Evolutionary conservation across 2,113 vertebrate species (phyloP).

Genomic region (Thunnus thynnus): DNA sequence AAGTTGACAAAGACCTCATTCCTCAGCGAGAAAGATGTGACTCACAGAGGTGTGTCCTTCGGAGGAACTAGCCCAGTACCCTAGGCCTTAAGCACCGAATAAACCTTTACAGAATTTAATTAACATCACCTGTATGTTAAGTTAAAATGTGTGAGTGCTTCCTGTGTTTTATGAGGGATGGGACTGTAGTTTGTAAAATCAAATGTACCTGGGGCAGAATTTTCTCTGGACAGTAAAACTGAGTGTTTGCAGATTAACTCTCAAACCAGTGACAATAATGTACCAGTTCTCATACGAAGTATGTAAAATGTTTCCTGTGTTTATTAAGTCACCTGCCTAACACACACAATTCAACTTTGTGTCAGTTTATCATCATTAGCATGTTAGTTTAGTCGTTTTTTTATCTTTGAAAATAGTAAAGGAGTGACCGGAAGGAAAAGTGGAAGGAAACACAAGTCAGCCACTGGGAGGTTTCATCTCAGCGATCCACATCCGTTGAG

Average conservation of each 20-base stretch:
- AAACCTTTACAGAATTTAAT: conserved; percentile 16
- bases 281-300: neutral
- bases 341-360: too few species aligned
- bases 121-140: neutral
- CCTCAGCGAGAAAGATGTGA: neutral
- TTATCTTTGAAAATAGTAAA: neutral
- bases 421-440: neutral
- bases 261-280: too few species aligned
- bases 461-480: conserved; percentile 41
- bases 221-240: neutral
- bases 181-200: neutral
- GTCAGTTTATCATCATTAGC: neutral
- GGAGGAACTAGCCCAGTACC: conserved; percentile 8
- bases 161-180: neutral
- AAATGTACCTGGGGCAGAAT: neutral
- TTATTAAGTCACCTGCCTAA: too few species aligned
- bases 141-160: neutral
- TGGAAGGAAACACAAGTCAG: neutral
- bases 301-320: too few species aligned
- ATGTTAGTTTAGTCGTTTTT: neutral
- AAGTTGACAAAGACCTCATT: too few species aligned
- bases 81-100: conserved; percentile 14
- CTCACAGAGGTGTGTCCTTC: conserved; percentile 2
- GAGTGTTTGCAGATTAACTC: too few species aligned
- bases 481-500: conserved; percentile 32